Conservation (phyloP, 2,797 vertebrate species). For the Siniperca scherzeri region DNA sequence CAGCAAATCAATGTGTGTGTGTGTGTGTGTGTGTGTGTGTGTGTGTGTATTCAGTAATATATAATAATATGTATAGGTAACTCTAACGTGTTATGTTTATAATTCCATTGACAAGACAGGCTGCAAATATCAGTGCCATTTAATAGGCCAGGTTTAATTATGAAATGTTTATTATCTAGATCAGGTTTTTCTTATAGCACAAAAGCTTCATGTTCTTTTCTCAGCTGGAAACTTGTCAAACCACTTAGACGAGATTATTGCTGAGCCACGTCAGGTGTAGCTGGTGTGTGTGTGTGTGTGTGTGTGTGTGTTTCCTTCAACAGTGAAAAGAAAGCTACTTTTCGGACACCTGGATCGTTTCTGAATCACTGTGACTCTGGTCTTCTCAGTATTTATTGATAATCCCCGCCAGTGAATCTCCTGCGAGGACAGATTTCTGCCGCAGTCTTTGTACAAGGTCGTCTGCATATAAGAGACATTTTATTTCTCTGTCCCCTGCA, state of each 20-base stretch:
- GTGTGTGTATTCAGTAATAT: too few species aligned
- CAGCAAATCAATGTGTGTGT: too few species aligned
- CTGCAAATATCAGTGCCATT: too few species aligned
- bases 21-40: too few species aligned
- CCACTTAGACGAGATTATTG: neutral
- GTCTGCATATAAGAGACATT: conserved; percentile 29
- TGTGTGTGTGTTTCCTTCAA: neutral
- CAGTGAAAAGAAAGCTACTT: neutral
- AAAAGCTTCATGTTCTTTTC: neutral
- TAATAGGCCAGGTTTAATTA: too few species aligned
- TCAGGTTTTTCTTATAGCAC: neutral
- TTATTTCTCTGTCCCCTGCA: conserved; percentile 42
- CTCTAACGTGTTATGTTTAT: too few species aligned
- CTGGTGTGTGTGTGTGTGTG: too few species aligned
- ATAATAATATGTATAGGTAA: too few species aligned
- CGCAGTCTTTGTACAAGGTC: conserved; percentile 43
- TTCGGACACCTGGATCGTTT: neutral
- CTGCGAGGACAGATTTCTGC: conserved; percentile 28
- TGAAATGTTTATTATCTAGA: too few species aligned
- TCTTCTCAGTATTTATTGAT: conserved; percentile 39
- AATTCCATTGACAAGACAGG: too few species aligned
- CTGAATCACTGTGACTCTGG: neutral
- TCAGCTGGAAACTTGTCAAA: neutral
- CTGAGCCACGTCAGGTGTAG: neutral
- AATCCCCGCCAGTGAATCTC: conserved; percentile 1